phyloP scores from a whole-genome alignment of 2,888 invertebrate species.

The Zygaena filipendulae region DNA sequence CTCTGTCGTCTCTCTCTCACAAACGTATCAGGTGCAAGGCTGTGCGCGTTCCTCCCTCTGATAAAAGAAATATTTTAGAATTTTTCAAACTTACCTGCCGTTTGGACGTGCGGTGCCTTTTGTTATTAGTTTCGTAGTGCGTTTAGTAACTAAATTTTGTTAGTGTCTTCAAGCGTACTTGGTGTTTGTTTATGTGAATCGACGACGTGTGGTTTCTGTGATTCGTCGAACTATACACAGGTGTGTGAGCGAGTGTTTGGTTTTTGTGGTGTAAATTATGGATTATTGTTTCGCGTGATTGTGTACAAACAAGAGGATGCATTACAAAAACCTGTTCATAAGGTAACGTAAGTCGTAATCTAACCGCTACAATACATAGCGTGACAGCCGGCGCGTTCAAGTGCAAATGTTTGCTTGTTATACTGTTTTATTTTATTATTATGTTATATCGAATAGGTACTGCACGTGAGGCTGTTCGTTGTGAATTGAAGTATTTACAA shows the following conservation, averaged over 20 bases:
- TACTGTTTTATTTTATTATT: slow-evolving; percentile 8
- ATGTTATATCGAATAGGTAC: too few relatives aligned
- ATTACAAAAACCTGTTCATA: slow-evolving; percentile 58
- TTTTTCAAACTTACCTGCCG: slow-evolving; percentile 37
- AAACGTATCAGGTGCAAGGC: slow-evolving; percentile 23
- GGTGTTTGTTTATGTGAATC: too few relatives aligned
- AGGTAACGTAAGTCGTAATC: slow-evolving; percentile 31
- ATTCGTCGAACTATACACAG: slow-evolving; percentile 10
- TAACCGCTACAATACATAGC: too few relatives aligned
- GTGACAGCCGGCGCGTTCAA: too few relatives aligned
- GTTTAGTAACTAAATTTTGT: too few relatives aligned
- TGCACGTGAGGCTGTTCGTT: slow-evolving; percentile 2
- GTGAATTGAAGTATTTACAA: slow-evolving; percentile 4
- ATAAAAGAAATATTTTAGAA: slow-evolving; percentile 27
- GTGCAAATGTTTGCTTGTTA: slow-evolving; percentile 10
- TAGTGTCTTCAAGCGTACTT: too few relatives aligned
- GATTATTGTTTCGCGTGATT: too few relatives aligned
- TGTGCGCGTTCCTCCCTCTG: slow-evolving; percentile 29
- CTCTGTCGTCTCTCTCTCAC: slow-evolving; percentile 30
- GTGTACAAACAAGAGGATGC: too few relatives aligned
- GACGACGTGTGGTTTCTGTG: too few relatives aligned
- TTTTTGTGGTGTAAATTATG: too few relatives aligned
- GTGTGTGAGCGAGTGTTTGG: slow-evolving; percentile 22
- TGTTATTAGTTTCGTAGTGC: too few relatives aligned
- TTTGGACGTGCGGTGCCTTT: slow-evolving; percentile 27